Percentiles rank a stretch among this genome's conserved stretches.
Conservation (phyloP, 2,113 vertebrate genomes). For the Python bivittatus region DNA sequence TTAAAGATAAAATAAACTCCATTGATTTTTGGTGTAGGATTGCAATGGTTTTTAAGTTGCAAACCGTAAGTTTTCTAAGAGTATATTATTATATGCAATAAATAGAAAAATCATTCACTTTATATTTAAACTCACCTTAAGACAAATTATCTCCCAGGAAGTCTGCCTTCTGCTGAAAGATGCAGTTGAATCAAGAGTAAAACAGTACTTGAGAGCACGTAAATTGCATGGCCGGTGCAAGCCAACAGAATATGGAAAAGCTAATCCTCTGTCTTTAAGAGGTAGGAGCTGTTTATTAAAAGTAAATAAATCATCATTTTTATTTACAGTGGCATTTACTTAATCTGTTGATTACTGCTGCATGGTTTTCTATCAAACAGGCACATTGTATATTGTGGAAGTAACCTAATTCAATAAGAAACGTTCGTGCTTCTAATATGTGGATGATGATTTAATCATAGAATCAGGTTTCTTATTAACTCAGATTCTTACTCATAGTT, state of each 20-base stretch:
- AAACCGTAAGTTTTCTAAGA: not conserved
- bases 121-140: not conserved
- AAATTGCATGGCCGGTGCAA: slow-evolving; percentile 73
- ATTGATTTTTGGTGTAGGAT: not conserved
- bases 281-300: slow-evolving; percentile 73
- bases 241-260: slow-evolving; percentile 71
- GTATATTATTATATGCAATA: not conserved
- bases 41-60: not conserved
- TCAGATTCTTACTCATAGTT: not conserved
- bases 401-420: not conserved
- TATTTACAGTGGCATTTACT: not conserved
- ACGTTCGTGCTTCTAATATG: not conserved
- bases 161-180: slow-evolving; percentile 82
- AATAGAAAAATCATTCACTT: not conserved
- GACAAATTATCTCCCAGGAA: slow-evolving; percentile 75
- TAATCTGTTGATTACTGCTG: not conserved
- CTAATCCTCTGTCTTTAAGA: slow-evolving; percentile 78
- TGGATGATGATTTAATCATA: not conserved
- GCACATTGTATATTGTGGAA: not conserved
- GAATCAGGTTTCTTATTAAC: not conserved
- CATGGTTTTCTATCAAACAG: not conserved
- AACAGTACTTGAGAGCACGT: slow-evolving; percentile 73
- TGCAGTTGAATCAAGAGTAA: slow-evolving; percentile 83
- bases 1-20: not conserved
- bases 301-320: not conserved